phyloP scores from a whole-genome alignment of 1,140 invertebrate genomes.

The Chlorops oryzae region DNA sequence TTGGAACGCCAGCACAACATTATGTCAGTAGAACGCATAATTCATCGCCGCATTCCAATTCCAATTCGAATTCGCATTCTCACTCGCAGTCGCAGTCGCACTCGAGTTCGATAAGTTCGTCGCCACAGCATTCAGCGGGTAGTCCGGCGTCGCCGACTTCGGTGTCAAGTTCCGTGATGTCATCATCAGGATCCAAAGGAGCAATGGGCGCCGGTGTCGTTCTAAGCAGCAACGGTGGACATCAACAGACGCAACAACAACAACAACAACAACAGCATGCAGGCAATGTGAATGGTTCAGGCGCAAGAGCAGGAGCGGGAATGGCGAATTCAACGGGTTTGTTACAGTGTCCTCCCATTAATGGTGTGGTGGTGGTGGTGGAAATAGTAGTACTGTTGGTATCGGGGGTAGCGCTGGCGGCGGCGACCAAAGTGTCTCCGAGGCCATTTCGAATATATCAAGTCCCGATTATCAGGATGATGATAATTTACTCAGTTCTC shows the following conservation, averaged over 20 bases:
- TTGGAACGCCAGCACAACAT: constrained; percentile 34
- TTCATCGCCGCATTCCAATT: constrained; percentile 7
- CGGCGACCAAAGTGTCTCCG: constrained; percentile 66
- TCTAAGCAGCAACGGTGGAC: constrained; percentile 16
- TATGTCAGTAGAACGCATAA: constrained; percentile 1
- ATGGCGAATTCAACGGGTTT: constrained; percentile 14
- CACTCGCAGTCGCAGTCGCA: constrained; percentile 46
- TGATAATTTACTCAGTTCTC: constrained; percentile 48
- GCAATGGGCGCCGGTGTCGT: constrained; percentile 42
- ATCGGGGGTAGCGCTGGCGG: constrained; percentile 26
- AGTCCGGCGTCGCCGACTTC: constrained; percentile 74
- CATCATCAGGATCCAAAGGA: constrained; percentile 57
- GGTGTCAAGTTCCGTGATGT: constrained; percentile 79
- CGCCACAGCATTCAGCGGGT: constrained; percentile 51
- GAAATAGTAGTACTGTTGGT: constrained; percentile 13
- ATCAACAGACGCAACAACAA: constrained; percentile 1
- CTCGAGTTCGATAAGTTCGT: constrained; percentile 50
- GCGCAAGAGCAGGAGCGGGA: constrained; percentile 8
- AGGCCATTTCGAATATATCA: constrained; percentile 79
- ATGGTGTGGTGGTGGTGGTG: constrained; percentile 19
- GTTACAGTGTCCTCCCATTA: constrained; percentile 25
- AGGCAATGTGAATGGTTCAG: constrained; percentile 14
- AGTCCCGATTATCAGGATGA: constrained; percentile 81
- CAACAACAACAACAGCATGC: constrained; percentile 26
- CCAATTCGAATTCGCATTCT: constrained; percentile 10